Evolutionary conservation across 2,888 invertebrate genomes (phyloP).

Genomic region (Orthosia incerta): DNA sequence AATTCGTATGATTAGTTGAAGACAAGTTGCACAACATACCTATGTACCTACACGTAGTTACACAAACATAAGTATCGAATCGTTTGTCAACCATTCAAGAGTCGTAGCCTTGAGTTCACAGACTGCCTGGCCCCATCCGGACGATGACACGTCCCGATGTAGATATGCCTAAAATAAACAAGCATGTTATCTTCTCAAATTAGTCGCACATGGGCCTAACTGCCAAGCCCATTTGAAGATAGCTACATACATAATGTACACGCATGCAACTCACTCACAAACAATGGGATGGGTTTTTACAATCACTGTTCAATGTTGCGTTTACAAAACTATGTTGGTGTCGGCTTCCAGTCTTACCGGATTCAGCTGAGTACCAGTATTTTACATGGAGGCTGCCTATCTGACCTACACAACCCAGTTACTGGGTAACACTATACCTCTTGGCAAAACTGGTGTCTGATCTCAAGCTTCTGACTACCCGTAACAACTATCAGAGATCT

Average conservation of each 20-base stretch:
- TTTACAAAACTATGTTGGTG: no score
- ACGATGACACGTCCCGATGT: constrained; percentile 72
- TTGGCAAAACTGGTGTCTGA: no score
- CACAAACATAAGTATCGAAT: constrained; percentile 28
- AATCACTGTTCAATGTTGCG: constrained; percentile 49
- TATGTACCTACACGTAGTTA: constrained; percentile 4
- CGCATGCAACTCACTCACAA: constrained; percentile 51
- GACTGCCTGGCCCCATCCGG: constrained; percentile 79
- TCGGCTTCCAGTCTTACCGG: no score
- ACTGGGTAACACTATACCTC: no score
- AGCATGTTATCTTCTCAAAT: constrained; percentile 64
- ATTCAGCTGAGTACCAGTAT: no score
- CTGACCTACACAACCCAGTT: no score
- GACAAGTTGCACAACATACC: not conserved
- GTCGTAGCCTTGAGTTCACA: constrained; percentile 76
- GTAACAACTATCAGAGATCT: no score
- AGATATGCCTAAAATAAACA: constrained; percentile 70
- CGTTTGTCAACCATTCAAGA: constrained; percentile 58
- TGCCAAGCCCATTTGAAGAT: constrained; percentile 50
- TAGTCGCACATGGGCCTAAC: constrained; percentile 39
- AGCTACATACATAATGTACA: not conserved
- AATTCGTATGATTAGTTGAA: not conserved
- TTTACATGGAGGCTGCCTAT: no score
- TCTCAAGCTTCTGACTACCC: no score
- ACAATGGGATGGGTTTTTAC: constrained; percentile 57